Conservation (phyloP, 2,797 vertebrate genomes). For the Syndactyla subalaris region DNA sequence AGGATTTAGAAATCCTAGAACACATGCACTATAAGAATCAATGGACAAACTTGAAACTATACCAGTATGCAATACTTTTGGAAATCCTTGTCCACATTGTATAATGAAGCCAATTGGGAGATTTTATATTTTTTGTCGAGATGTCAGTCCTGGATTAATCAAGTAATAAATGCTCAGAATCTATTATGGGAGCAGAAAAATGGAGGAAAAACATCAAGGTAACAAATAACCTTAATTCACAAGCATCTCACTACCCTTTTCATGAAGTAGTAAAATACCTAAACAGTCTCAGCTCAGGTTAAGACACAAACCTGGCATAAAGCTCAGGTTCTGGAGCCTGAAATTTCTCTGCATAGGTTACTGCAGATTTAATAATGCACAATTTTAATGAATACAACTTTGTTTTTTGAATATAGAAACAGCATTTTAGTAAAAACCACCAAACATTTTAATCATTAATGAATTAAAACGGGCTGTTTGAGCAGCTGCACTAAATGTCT, state of each 20-base stretch:
- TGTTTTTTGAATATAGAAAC: slow-evolving; percentile 26
- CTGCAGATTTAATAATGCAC: background rate
- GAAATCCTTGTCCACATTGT: background rate
- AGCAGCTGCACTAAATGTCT: slow-evolving; percentile 36
- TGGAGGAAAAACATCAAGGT: background rate
- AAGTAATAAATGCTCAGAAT: background rate
- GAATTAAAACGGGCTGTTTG: slow-evolving; percentile 26
- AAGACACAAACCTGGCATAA: background rate
- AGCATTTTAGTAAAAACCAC: background rate
- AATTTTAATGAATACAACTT: slow-evolving; percentile 43
- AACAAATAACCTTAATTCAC: background rate
- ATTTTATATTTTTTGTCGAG: background rate
- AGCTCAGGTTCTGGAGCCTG: background rate
- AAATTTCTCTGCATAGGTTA: background rate
- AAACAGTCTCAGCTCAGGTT: background rate
- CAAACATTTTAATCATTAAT: slow-evolving; percentile 47
- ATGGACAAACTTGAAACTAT: background rate
- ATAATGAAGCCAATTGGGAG: background rate
- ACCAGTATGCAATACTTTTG: background rate
- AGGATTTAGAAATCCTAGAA: background rate
- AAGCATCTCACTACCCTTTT: background rate
- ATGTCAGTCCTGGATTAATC: background rate
- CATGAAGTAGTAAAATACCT: background rate
- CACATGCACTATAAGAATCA: background rate
- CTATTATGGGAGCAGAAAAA: background rate